A percentile compares a stretch with the other conserved stretches of the same genome.
These are phyloP conservation scores for Stichodactyla mertensii DNA, from an alignment of 64 coral and sea anemone genomes.

Conservation along the genomic window DNA sequence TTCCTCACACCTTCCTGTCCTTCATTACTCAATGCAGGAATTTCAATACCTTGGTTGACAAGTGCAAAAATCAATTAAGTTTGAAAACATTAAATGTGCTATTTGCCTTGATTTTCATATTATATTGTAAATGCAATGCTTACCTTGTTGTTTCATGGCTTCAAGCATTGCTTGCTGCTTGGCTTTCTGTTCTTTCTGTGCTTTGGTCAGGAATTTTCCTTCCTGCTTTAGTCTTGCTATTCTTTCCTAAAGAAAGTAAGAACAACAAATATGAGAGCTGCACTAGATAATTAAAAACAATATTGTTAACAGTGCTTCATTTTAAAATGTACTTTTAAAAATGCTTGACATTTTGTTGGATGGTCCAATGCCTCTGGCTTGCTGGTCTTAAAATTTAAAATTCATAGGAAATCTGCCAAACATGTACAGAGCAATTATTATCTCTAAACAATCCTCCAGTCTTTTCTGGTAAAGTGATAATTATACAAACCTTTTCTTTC, in stretches of 20 bases:
- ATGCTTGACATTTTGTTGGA: too few relatives aligned
- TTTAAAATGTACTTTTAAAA: too few relatives aligned
- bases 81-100: too few relatives aligned
- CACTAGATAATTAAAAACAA: neutral
- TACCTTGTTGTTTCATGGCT: conserved; percentile 88
- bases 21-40: conserved; percentile 69
- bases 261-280: neutral
- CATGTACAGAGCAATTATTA: too few relatives aligned
- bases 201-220: conserved; percentile 83
- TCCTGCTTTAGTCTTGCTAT: conserved; percentile 74
- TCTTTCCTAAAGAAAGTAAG: conserved; percentile 49
- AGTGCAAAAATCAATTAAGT: neutral
- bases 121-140: neutral
- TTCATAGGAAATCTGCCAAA: too few relatives aligned
- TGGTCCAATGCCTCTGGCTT: too few relatives aligned
- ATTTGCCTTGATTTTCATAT: neutral
- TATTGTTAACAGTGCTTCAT: too few relatives aligned
- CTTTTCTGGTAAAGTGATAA: neutral
- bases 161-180: conserved; percentile 72
- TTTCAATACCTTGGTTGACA: conserved; percentile 69
- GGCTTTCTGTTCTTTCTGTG: conserved; percentile 76
- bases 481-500: conserved; percentile 84
- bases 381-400: too few relatives aligned
- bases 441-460: too few relatives aligned
- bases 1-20: conserved; percentile 67